These are phyloP conservation scores for Origma solitaria DNA, from an alignment of 2,113 vertebrate genomes.

Conservation along the genomic window DNA sequence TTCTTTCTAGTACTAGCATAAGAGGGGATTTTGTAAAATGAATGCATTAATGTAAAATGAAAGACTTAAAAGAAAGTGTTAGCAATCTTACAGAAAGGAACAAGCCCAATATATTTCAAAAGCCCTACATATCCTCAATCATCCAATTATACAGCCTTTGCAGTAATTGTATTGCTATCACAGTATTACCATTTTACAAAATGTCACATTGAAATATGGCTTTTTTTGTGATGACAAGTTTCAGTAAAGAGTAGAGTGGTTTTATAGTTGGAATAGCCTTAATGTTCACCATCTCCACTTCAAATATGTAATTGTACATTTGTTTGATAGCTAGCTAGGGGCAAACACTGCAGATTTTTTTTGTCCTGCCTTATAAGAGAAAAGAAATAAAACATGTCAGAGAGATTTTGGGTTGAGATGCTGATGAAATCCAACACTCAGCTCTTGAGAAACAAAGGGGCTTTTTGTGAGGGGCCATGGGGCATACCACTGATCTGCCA, in stretches of 20 bases:
- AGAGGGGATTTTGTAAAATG: not conserved
- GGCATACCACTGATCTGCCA: not conserved
- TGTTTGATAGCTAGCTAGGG: not conserved
- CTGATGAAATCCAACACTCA: not conserved
- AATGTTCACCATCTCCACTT: not conserved
- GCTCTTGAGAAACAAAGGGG: not conserved
- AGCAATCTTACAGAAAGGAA: not conserved
- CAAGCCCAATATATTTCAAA: not conserved
- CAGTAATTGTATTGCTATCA: not conserved
- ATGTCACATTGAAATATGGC: not conserved
- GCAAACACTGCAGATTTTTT: not conserved
- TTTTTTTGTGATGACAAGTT: not conserved
- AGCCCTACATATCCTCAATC: not conserved
- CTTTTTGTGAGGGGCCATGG: not conserved
- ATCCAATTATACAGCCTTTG: not conserved
- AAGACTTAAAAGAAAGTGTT: not conserved
- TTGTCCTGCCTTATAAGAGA: not conserved
- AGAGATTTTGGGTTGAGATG: not conserved
- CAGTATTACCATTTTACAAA: not conserved
- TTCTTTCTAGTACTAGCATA: not conserved
- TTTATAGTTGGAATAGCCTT: not conserved
- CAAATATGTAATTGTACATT: not conserved
- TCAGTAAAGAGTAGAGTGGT: not conserved
- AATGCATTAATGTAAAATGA: not conserved
- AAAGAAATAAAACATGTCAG: not conserved